phyloP scores from a whole-genome alignment of 1,140 invertebrate genomes.

The Odontomachus brunneus region DNA sequence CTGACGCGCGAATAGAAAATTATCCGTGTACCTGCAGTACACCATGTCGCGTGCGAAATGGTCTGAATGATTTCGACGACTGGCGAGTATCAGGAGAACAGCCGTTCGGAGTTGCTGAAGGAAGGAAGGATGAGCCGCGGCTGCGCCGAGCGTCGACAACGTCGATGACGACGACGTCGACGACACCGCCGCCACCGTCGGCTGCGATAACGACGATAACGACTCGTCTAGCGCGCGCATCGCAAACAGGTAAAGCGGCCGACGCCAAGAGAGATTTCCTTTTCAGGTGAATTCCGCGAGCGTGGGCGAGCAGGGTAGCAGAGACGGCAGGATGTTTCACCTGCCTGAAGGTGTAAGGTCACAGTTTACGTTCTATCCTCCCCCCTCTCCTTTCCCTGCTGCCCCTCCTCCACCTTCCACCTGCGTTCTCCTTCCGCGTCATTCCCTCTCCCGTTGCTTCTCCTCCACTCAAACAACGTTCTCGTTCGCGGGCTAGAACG shows the following conservation, averaged over 20 bases:
- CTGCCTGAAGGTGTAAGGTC: constrained; percentile 75
- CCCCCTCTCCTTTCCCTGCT: constrained; percentile 11
- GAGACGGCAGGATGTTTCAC: constrained; percentile 67
- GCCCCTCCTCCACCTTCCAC: constrained; percentile 34
- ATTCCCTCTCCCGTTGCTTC: constrained; percentile 50
- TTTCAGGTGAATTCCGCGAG: constrained; percentile 82
- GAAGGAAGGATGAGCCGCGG: neutral
- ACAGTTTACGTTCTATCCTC: constrained; percentile 57
- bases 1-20: constrained; percentile 17
- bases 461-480: constrained; percentile 47
- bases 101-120: neutral
- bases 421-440: constrained; percentile 40
- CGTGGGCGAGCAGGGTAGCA: constrained; percentile 80
- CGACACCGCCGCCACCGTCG: neutral
- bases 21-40: constrained; percentile 30
- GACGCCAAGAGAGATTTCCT: constrained; percentile 77
- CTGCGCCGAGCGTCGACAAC: neutral
- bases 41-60: constrained; percentile 48
- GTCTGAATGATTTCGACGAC: constrained; percentile 77
- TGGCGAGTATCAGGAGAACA: constrained; percentile 69
- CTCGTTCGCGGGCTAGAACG: constrained; percentile 9
- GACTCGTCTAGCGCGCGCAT: constrained; percentile 29
- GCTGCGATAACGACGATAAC: constrained; percentile 36
- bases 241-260: constrained; percentile 67
- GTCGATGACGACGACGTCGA: neutral